Conservation (phyloP, 2,797 vertebrate species). For the Numenius phaeopus region DNA sequence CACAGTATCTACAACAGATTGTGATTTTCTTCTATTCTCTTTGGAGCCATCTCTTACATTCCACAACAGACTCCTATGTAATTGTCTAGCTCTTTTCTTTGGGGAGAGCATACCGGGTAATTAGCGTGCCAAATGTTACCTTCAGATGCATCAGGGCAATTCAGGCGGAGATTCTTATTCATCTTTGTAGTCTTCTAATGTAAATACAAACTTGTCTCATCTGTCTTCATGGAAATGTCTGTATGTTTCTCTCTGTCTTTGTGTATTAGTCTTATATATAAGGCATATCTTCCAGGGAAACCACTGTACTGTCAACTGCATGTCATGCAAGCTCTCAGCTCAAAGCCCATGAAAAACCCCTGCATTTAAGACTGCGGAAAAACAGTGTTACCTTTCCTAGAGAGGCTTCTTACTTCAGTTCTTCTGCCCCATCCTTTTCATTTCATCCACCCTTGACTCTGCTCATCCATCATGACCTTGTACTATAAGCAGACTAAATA, state of each 20-base stretch:
- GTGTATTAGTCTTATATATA: not conserved
- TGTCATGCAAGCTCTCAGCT: not conserved
- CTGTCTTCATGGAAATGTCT: not conserved
- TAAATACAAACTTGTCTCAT: constrained; percentile 12
- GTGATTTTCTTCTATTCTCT: not conserved
- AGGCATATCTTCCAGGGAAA: constrained; percentile 27
- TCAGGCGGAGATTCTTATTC: not conserved
- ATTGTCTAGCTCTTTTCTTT: not conserved
- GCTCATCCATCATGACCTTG: not conserved
- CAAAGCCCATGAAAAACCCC: not conserved
- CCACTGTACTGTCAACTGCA: not conserved
- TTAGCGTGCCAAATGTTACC: not conserved
- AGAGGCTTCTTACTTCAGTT: not conserved
- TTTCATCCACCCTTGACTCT: not conserved
- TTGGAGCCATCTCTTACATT: not conserved
- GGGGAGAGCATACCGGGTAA: not conserved
- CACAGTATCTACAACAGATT: not conserved
- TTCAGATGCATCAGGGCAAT: not conserved
- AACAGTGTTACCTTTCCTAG: not conserved
- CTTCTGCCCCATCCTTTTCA: not conserved
- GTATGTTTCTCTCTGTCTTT: not conserved
- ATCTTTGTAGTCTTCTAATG: not conserved
- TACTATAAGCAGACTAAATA: not conserved
- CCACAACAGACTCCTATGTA: not conserved
- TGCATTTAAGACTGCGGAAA: not conserved